A percentile compares a stretch with the other conserved stretches of the same genome.
Evolutionary conservation across 2,113 vertebrate genomes (phyloP).

Genomic region (Muntiacus muntjak): DNA sequence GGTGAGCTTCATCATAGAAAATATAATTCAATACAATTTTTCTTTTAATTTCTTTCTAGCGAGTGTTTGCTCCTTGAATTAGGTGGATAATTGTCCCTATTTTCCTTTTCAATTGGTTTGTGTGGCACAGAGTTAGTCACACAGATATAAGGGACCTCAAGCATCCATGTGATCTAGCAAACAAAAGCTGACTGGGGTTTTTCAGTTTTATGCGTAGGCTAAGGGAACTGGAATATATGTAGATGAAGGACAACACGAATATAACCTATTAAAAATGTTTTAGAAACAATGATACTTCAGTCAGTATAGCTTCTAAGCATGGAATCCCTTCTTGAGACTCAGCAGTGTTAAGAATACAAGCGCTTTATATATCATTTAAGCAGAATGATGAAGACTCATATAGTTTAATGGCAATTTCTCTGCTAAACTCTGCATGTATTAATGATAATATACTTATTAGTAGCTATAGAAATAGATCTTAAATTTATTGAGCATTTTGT

Average conservation of each 20-base stretch:
- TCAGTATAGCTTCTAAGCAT: background rate
- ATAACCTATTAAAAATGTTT: background rate
- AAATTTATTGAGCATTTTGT: background rate
- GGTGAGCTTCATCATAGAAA: background rate
- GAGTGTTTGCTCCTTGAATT: background rate
- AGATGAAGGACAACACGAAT: background rate
- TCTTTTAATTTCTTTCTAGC: constrained; percentile 6
- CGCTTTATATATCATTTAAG: background rate
- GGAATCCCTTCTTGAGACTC: background rate
- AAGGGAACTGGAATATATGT: background rate
- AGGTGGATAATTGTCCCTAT: background rate
- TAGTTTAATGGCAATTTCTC: background rate
- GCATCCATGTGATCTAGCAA: background rate
- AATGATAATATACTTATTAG: constrained; percentile 10
- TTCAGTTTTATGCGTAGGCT: background rate
- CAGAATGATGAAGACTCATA: background rate
- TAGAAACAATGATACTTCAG: background rate
- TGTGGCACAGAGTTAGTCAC: background rate
- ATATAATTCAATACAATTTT: background rate
- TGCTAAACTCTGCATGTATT: background rate
- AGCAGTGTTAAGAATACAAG: background rate
- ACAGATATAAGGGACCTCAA: background rate
- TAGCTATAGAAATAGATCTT: background rate
- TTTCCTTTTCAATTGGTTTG: background rate
- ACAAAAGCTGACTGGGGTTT: background rate